Evolutionary conservation across 2,113 vertebrate genomes (phyloP), one percentile per base, ranked within the genome.

Genomic region (Nothoprocta pentlandii): DNA sequence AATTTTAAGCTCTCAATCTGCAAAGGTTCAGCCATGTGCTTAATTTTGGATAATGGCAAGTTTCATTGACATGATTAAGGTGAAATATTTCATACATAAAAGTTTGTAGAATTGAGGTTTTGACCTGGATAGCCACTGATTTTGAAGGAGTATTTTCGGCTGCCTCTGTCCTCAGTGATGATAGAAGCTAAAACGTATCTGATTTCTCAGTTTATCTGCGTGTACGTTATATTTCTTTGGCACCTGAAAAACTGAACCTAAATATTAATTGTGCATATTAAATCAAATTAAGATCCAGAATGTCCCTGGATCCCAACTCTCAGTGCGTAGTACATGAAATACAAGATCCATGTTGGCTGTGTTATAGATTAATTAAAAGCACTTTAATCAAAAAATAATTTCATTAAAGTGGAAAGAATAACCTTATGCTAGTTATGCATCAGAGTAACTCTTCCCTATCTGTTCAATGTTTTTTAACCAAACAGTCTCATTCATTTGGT

Each of bases 1-100:
- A 68, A 56, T 78, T 94, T 68, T 94, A 96, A 94, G 91, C 73
- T 73, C 68, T 56, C 56, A 93, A 66, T 85, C 82, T 81, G 83
- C 90, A 93, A 62, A 93, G 82, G 22, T 78, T 77, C 91, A 91
- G 73, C 42, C 0, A 9, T 70, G 54, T 92, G 46, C 61, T 42
- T 80, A 80, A 68, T 70, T 61, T 80, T 30, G 70, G 53, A 36
- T 76, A 21, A 42, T 91, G 85, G 81, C 68, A 90, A 39, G 6
- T 44, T 93, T 87, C 49, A 16, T 56, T 82, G 87, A 20, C 68
- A 32, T 67, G 64, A 34, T 74, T 62, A 80, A 91, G 46, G 19
- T 70, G 34, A 80, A 91, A 68, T 80, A 2, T 80, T 87, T 86
- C 28, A 30, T 47, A 58, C 75, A 66, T 71, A 95, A 94, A 85